Conservation (phyloP, 2,113 vertebrate species). For the Sardina pilchardus region DNA sequence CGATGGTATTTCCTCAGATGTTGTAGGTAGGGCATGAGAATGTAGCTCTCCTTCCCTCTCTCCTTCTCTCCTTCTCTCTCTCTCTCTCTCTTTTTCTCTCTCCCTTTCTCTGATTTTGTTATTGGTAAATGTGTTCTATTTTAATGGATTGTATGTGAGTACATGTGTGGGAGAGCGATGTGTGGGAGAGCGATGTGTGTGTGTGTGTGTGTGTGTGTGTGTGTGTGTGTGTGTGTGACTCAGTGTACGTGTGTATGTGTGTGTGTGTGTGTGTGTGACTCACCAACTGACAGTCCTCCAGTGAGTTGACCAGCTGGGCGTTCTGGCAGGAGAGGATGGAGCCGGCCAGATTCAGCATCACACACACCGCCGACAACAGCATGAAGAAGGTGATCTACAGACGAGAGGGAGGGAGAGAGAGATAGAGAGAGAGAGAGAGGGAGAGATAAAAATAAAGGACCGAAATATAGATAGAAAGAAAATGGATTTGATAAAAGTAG, state of each 20-base stretch:
- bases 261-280: constrained; percentile 63
- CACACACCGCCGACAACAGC: constrained; percentile 96
- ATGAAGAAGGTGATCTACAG: constrained; percentile 97
- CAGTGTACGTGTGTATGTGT: neutral
- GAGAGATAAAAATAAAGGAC: neutral
- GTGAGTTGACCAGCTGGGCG: constrained; percentile 90
- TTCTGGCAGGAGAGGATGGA: constrained; percentile 99
- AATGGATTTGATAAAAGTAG: neutral
- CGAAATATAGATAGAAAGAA: constrained; percentile 21
- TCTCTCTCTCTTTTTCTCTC: neutral
- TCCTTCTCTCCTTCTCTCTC: neutral
- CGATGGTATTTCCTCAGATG: no score
- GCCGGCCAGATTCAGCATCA: constrained; percentile 97
- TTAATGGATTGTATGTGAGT: neutral
- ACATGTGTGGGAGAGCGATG: neutral
- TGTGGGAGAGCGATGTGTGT: constrained; percentile 26
- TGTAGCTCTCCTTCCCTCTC: no score
- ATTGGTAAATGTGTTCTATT: neutral
- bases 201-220: neutral
- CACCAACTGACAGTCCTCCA: constrained; percentile 96
- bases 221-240: neutral
- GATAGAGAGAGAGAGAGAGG: neutral
- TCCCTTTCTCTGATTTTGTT: neutral
- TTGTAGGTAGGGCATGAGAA: no score
- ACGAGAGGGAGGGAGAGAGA: constrained; percentile 40